A percentile compares a stretch with the other conserved stretches of the same genome.
These are phyloP conservation scores for Discoglossus pictus DNA, from an alignment of 2,797 vertebrate species.

Conservation along the genomic window DNA sequence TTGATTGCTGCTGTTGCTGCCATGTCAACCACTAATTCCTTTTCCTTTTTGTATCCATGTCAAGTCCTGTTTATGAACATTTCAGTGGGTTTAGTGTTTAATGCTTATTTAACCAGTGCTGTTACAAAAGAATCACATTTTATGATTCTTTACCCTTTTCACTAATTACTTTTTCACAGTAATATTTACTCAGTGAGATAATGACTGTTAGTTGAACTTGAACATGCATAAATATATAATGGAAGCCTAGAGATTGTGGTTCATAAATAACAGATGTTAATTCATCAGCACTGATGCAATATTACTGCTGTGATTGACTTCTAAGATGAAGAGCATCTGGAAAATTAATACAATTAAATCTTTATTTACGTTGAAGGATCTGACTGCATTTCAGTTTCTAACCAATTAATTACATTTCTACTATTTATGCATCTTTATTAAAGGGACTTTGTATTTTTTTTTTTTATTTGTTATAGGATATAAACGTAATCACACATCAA, in stretches of 20 bases:
- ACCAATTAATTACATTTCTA: too few relatives aligned
- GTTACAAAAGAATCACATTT: slow-evolving; percentile 1
- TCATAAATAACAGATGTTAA: slow-evolving; percentile 8
- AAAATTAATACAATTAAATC: too few relatives aligned
- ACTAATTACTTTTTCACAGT: neutral
- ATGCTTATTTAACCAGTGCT: slow-evolving; percentile 4
- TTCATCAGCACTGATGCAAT: slow-evolving; percentile 22
- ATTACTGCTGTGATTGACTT: too few relatives aligned
- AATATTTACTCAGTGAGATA: slow-evolving; percentile 23
- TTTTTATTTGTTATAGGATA: too few relatives aligned
- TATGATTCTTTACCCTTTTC: neutral
- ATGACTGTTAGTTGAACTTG: slow-evolving; percentile 3
- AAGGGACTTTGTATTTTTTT: too few relatives aligned
- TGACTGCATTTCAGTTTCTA: too few relatives aligned
- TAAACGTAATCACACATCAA: too few relatives aligned
- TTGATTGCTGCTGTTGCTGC: slow-evolving; percentile 19
- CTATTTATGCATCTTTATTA: too few relatives aligned
- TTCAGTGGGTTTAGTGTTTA: neutral
- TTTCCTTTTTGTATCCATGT: slow-evolving; percentile 21
- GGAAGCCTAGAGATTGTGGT: too few relatives aligned
- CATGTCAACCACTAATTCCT: slow-evolving; percentile 29
- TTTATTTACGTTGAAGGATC: too few relatives aligned
- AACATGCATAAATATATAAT: slow-evolving; percentile 14
- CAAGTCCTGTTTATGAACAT: slow-evolving; percentile 23
- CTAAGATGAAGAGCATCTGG: too few relatives aligned